Evolutionary conservation across 2,888 invertebrate genomes (phyloP), one percentile per base, ranked within the genome.

Genomic region (Lithophane semibrunnea): DNA sequence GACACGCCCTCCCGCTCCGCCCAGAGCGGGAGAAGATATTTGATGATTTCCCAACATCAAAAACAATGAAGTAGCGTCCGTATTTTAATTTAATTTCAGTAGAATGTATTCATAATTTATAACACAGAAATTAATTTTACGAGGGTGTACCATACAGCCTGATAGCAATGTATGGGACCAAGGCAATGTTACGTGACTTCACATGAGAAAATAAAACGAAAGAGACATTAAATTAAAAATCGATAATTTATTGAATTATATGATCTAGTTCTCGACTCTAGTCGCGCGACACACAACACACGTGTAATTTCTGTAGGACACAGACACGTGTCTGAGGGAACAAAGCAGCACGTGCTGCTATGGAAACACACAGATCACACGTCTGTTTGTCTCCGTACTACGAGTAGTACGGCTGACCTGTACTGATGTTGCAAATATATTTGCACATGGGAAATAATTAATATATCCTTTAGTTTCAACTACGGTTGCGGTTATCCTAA

Each of bases 161-260:
- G 37, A 37, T 37, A 37, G 4, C 37, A 37, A 37, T 37, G 37
- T 37, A 37, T 5, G 5, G 37, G 5, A 37, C 37, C 37, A 5
- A 37, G 37, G 37, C 37, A 37, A 37, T 37, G 37, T 37, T 37
- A 37, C 37, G 37, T 37, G 37, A 5, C 37, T 37, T 37, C 37
- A 37, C 37, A 5, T 37, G 37, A 37, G 37, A 37, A 37, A 37
- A 37, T 37, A 37, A 37, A 37, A 37, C 5, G 37, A 37, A 42
- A 42, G 7, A 44, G 9, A 10, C 13, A 69, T 47, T 65, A 21
- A 18, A 73, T 78, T 60, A 58, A 24, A 47, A 21, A 37, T 73
- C 24, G 58, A 58, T 58, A 58, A 78, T 78, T 80, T 73, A 80
- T 78, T 80, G 16, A 80, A 80, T 78, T 73, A 80, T 37, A 37